A percentile compares a stretch with the other conserved stretches of the same genome.
Evolutionary conservation across 2,888 invertebrate genomes (phyloP).

Genomic region (Horisme vitalbata): DNA sequence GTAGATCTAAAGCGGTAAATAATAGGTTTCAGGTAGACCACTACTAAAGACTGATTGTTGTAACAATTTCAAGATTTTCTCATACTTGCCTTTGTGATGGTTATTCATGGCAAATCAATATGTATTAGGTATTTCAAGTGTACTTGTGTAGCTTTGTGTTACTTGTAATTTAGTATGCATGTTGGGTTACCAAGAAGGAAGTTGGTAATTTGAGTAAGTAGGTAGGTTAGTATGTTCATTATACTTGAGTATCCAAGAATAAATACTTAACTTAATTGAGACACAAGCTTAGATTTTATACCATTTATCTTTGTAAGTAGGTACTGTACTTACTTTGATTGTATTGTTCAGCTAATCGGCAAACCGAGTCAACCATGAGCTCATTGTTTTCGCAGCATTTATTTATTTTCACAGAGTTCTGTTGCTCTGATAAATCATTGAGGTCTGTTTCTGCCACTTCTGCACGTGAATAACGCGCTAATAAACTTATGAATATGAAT

Average conservation of each 20-base stretch:
- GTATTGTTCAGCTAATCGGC: constrained; percentile 84
- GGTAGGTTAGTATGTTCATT: neutral
- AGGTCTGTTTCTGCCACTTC: constrained; percentile 66
- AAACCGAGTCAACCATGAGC: constrained; percentile 86
- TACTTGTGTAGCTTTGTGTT: neutral
- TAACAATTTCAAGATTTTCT: too few relatives aligned
- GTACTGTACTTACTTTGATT: constrained; percentile 81
- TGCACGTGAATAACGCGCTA: constrained; percentile 38
- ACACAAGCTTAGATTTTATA: constrained; percentile 12
- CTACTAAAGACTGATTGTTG: too few relatives aligned
- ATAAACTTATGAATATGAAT: constrained; percentile 60
- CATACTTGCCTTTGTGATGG: too few relatives aligned
- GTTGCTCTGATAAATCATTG: constrained; percentile 72
- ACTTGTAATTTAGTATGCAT: constrained; percentile 20
- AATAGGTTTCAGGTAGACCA: too few relatives aligned
- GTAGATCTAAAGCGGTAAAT: too few relatives aligned
- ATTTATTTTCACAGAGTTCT: constrained; percentile 84
- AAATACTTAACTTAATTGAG: constrained; percentile 3
- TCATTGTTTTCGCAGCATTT: constrained; percentile 91
- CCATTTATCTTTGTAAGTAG: constrained; percentile 37
- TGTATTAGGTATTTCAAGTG: neutral
- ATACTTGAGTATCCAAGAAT: constrained; percentile 22
- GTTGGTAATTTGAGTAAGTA: neutral
- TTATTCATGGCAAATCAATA: too few relatives aligned
- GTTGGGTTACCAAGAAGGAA: constrained; percentile 17